Percentiles rank a stretch among this genome's conserved stretches.
Conservation (phyloP, 2,888 invertebrate genomes). For the Xestobium rufovillosum region DNA sequence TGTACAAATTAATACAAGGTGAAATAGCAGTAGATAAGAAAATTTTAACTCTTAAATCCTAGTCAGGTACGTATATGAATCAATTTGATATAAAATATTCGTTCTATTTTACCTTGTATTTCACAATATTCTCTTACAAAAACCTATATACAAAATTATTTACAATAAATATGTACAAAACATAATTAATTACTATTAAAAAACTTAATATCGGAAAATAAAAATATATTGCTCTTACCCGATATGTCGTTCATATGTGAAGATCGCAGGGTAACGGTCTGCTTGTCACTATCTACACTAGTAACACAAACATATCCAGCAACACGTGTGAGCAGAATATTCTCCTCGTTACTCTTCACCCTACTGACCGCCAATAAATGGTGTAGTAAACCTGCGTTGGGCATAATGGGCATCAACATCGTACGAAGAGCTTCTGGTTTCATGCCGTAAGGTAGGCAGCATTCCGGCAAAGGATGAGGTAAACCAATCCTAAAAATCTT, state of each 20-base stretch:
- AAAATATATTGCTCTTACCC: constrained; percentile 71
- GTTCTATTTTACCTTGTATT: no score
- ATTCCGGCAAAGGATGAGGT: constrained; percentile 85
- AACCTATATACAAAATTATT: no score
- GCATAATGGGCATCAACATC: constrained; percentile 74
- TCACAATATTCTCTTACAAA: no score
- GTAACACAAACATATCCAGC: constrained; percentile 90
- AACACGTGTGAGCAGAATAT: constrained; percentile 79
- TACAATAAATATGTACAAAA: no score
- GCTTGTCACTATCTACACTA: constrained; percentile 80
- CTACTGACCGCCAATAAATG: constrained; percentile 85
- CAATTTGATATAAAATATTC: no score
- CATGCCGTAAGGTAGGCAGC: constrained; percentile 96
- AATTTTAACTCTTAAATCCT: no score
- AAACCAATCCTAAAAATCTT: constrained; percentile 93
- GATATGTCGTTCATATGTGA: constrained; percentile 92
- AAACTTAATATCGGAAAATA: constrained; percentile 88
- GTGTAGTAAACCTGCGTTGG: constrained; percentile 71
- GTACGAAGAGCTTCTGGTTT: constrained; percentile 85
- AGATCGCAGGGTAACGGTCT: constrained; percentile 81
- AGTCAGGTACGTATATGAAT: no score
- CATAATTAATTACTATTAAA: constrained; percentile 89
- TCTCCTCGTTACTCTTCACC: constrained; percentile 73
- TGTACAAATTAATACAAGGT: no score
- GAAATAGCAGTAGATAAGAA: no score